Conservation (phyloP, 2,888 invertebrate genomes). For the Apamea crenata region DNA sequence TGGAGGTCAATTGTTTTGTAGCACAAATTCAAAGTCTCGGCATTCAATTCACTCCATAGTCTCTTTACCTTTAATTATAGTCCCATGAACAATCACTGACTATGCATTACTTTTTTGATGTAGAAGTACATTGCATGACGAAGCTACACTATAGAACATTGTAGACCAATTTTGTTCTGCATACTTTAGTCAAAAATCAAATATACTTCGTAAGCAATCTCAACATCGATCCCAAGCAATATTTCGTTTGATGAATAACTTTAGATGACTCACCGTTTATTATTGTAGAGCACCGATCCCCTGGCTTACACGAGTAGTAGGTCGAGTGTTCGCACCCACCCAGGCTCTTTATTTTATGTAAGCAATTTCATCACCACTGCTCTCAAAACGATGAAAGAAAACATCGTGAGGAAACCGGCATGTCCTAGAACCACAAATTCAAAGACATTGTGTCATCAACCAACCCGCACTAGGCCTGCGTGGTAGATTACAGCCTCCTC, state of each 20-base stretch:
- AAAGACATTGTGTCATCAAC: not conserved
- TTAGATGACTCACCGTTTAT: not conserved
- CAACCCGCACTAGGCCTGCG: not conserved
- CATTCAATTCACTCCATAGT: not conserved
- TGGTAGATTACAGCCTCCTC: not conserved
- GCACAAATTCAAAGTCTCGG: constrained; percentile 4
- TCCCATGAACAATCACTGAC: not conserved
- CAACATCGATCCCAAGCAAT: not conserved
- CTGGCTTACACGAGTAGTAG: not conserved
- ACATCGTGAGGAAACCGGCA: not conserved
- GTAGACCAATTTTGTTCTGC: too few relatives aligned
- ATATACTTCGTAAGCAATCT: not conserved
- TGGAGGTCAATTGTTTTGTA: constrained; percentile 37
- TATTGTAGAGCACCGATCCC: not conserved
- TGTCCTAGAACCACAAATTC: not conserved
- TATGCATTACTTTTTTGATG: not conserved
- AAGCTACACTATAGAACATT: not conserved
- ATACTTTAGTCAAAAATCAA: not conserved
- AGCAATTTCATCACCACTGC: not conserved
- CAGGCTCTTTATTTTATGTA: not conserved
- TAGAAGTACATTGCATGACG: not conserved
- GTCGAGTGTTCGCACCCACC: not conserved
- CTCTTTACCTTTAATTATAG: not conserved
- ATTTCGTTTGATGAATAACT: not conserved
- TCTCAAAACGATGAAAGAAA: not conserved